Evolutionary conservation across 1,140 invertebrate genomes (phyloP), one percentile per base, ranked within the genome.

Genomic region (Dendroctonus valens): DNA sequence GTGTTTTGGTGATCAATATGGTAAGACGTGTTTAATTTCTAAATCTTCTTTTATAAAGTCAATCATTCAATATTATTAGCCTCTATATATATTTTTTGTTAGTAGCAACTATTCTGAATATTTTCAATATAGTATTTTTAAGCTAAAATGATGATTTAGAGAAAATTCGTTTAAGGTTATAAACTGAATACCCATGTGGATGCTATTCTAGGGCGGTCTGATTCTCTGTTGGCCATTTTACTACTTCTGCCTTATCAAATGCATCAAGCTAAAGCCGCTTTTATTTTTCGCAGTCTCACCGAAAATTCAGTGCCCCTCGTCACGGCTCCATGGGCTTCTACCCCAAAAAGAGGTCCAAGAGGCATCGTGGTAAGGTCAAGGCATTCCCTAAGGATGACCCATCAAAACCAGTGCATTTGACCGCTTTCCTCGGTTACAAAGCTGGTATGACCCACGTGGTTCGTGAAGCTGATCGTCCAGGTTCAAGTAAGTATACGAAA

Each of bases 401-500:
- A 15, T 88, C 80, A 70, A 99, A 99, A 79, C 97, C 98, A 41
- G 93, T 99, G 5, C 98, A 99, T 84, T 83, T 99, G 42, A 99
- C 98, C 6, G 93, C 96, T 61, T 99, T 99, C 80, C 86, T 99
- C 70, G 95, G 91, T 51, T 99, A 98, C 81, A 99, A 99, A 81
- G 96, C 97, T 79, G 98, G 98, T 79, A 99, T 99, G 98, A 98
- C 97, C 71, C 98, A 99, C 79, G 92, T 99, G 80, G 93, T 99
- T 5, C 87, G 98, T 75, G 97, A 99, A 84, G 96, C 97, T 53
- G 97, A 99, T 82, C 90, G 97, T 83, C 97, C 96, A 78, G 98
- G 97, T 65, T 99, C 96, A 82, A 99, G 95, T 98, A 83, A 91
- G 93, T 89, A 59, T 14, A 42, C 67, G 69, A 41, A 46, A 46